Evolutionary conservation across 2,797 vertebrate species (phyloP), one percentile per base, ranked within the genome.

Genomic region (Moxostoma hubbsi): DNA sequence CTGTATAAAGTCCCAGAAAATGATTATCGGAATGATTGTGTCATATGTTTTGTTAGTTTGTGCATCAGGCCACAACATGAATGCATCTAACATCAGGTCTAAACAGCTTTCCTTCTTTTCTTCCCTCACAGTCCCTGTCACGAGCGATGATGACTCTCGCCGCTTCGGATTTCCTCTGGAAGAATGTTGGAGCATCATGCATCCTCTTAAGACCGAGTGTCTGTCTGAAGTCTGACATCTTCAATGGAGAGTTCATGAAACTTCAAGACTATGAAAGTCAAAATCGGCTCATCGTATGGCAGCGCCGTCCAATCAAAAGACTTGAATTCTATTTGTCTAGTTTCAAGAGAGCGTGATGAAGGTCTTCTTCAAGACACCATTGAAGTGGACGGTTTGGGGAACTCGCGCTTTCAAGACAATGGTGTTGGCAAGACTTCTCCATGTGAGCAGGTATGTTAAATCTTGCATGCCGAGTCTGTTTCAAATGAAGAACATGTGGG

Each of bases 291-390:
- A 87, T 87, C 87, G 90, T 87, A 85, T 83, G 85, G 74, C 85
- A 84, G 69, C 46, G 45, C 83, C 81, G 11, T 71, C 91, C 93
- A 93, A 94, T 95, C 93, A 94, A 95, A 94, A 93, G 92, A 89
- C 89, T 90, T 91, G 85, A 91, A 82, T 95, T 96, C 92, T 95
- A 86, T 97, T 95, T 96, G 91, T 95, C 93, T 95, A 94, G 80
- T 94, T 98, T 96, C 90, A 95, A 98, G 96, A 96, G 96, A 97
- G 87, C 91, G 95, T 12, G 96, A 98, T 94, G 97, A 96, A 98
- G 93, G 96, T 93, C 87, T 96, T 96, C 93, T 97, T 98, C 93
- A 95, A 96, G 93, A 92, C 94, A 73, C 85, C 95, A 90, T 87
- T 95, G 94, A 95, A 94, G 89, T 93, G 94, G 90, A 93, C 72